Base-by-base conservation (phyloP, 1,140 invertebrate species). In the Sinonovacula constricta region DNA sequence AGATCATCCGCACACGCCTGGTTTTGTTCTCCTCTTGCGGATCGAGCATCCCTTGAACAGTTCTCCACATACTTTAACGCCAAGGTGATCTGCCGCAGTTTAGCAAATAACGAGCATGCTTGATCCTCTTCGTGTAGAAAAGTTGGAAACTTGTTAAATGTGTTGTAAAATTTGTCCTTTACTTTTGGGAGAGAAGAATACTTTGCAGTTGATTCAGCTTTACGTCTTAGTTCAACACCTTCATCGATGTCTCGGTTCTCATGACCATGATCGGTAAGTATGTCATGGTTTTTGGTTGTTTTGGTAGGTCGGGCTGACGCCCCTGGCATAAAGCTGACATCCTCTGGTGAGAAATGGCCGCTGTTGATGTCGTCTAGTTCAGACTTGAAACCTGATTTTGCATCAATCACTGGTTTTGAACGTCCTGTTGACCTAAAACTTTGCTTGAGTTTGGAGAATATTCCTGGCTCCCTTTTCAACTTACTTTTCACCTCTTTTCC, bases 71-170 rank as follows among this genome's bases (percentile, higher is more conserved):
- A 78, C 30, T 63, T 69, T 31, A 69, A 60, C 7, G 65, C 65
- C n/a, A 28, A 36, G 1, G 75, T 78, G 36, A 78, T 63, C 15
- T 78, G 65, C 14, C 75, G 56, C 12, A 78, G 56, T 28, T 78
- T 78, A 26, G 39, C 36, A 51, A 78, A 78, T n/a, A 78, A 5
- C 36, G 75, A 66, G 31, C 33, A 28, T 5, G 63, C 63, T 0
- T 10, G 12, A 33, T 76, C 62, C 33, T 76, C 72, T 15, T 76
- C 72, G 3, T 67, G 15, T 3, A 76, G 39, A 1, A 76, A 15
- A 0, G 5, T 18, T 30, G 31, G 57, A 28, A 76, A 76, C 18
- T 67, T 39, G 10, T 45, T 54, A 59, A 76, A 76, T 26, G 30
- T 28, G 10, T 56, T n/a, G 45, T 57, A 76, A 49, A 76, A 76